Conservation (phyloP, 2,113 vertebrate genomes). For the Agapornis roseicollis region DNA sequence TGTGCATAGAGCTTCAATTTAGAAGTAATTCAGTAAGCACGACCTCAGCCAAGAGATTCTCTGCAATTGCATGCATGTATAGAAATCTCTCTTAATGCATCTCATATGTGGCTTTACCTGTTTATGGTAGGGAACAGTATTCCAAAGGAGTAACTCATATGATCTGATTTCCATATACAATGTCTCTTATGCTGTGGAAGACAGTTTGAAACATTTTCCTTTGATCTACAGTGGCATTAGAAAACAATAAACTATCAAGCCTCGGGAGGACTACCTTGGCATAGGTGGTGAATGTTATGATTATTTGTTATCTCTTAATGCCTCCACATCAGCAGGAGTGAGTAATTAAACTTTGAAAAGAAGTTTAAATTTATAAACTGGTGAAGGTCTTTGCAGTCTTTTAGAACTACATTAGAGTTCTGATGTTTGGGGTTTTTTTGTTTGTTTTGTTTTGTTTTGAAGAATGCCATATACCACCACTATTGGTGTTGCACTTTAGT, state of each 20-base stretch:
- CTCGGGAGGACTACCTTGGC: constrained; percentile 23
- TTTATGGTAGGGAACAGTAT: not conserved
- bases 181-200: not conserved
- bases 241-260: not conserved
- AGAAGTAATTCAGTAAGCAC: not conserved
- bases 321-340: constrained; percentile 15
- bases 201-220: not conserved
- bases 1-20: not conserved
- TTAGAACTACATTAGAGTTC: not conserved
- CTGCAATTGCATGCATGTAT: not conserved
- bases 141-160: not conserved
- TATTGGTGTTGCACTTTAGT: not conserved
- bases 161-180: not conserved
- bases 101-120: not conserved
- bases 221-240: constrained; percentile 19
- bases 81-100: not conserved
- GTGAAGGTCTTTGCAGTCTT: not conserved
- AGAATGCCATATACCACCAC: not conserved
- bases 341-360: constrained; percentile 11
- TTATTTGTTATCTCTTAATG: constrained; percentile 45
- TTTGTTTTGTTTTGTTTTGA: not conserved
- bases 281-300: not conserved
- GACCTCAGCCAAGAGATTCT: not conserved
- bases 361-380: not conserved
- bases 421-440: too few species aligned